Evolutionary conservation across 2,888 invertebrate species (phyloP).

Genomic region (Xestia c-nigrum): DNA sequence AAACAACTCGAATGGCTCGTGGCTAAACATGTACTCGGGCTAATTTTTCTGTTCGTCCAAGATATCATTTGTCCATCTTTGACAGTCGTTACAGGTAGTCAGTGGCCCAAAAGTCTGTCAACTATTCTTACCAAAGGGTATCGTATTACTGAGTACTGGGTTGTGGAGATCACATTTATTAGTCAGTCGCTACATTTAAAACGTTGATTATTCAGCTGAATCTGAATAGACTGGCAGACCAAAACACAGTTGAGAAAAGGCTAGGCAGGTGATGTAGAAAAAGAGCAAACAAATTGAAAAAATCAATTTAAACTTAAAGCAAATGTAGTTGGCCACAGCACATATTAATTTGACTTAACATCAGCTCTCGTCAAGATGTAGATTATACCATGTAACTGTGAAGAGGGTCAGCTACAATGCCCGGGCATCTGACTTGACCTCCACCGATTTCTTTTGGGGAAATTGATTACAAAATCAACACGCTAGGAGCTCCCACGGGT

Average conservation of each 20-base stretch:
- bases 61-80: no score
- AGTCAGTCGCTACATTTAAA: no score
- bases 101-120: no score
- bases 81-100: no score
- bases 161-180: no score
- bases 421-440: conserved; percentile 35
- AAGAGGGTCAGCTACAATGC: conserved; percentile 18
- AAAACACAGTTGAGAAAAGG: not conserved
- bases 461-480: conserved; percentile 50
- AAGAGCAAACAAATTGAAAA: not conserved
- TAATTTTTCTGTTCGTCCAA: no score
- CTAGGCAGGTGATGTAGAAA: not conserved
- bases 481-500: conserved; percentile 6
- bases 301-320: not conserved
- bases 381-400: conserved; percentile 5
- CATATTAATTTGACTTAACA: conserved; percentile 17
- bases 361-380: not conserved
- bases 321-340: conserved; percentile 11
- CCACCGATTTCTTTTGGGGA: conserved; percentile 28
- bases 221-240: no score
- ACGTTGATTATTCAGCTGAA: no score
- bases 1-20: not conserved
- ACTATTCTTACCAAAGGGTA: no score
- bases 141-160: no score
- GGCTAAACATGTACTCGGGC: no score